Evolutionary conservation across 2,113 vertebrate species (phyloP), one percentile per base, ranked within the genome.

Genomic region (Ia io): DNA sequence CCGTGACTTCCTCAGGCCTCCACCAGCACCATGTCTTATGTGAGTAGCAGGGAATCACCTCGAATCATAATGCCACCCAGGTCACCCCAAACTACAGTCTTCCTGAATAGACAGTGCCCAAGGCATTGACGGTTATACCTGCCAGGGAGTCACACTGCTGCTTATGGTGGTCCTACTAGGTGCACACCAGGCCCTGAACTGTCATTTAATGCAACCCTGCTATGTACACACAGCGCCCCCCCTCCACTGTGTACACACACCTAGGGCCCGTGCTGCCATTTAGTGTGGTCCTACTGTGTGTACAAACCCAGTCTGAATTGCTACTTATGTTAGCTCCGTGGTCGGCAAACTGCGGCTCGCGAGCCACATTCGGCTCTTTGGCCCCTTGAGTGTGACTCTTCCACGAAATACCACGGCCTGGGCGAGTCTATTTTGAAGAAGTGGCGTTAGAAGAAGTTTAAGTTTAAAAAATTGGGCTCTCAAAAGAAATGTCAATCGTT

Each of bases 21-120:
- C 93, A 3, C 95, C 97, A 91, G 96, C 97, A 23, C 84, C 90
- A 3, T 98, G 88, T 98, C 97, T 90, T 98, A 98, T 88, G 98
- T 98, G 97, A 98, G 98, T 98, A 98, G 95, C 90, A 84, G 74
- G 61, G 87, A 28, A 28, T 10, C 35, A 22, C 25, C 85, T 67
- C 1, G 0, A 35, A 11, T 61, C 85, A 70, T 22, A 3, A 30
- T 6, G 22, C 20, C 7, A 2, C 35, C 53, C 1, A 1, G 2
- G 35, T 40, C 44, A 13, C 37, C 73, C 44, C 40, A 22, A 13
- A 37, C 88, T 25, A 1, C 0, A 5, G 74, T 13, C 65, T 42
- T 71, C 20, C 79, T n/a, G 49, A n/a, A 28, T 35, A 78, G 40
- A 77, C 13, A 40, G 76, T 47, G 40, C 32, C 35, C 17, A 1